Conservation (phyloP, 1,140 invertebrate species). For the Dreissena rostriformis region DNA sequence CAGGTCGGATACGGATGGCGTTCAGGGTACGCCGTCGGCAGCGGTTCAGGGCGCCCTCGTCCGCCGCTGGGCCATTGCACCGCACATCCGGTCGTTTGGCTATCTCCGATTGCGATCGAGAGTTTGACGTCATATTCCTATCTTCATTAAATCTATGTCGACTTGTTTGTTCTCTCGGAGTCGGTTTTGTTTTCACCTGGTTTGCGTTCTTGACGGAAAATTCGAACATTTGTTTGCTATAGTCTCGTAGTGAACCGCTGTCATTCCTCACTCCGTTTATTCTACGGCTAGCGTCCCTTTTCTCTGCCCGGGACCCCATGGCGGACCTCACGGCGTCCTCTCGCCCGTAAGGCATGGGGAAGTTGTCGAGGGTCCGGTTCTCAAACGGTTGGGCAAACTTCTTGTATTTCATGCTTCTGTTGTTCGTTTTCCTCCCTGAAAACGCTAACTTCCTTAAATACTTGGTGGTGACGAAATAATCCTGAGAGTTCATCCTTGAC, state of each 20-base stretch:
- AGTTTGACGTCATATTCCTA: no score
- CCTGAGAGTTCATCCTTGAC: not conserved
- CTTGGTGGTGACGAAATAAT: no score
- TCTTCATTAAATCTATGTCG: no score
- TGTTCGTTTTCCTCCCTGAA: not conserved
- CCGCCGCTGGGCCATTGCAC: slow-evolving; percentile 24
- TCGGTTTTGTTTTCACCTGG: not conserved
- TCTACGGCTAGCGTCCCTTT: not conserved
- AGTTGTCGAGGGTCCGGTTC: slow-evolving; percentile 42
- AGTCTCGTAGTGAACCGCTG: slow-evolving; percentile 40
- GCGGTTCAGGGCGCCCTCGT: slow-evolving; percentile 30
- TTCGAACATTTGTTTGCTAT: slow-evolving; percentile 51
- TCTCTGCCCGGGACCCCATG: slow-evolving; percentile 1
- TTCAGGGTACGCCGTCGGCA: slow-evolving; percentile 29
- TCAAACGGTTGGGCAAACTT: slow-evolving; percentile 45
- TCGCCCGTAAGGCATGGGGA: slow-evolving; percentile 33
- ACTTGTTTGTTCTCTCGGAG: no score
- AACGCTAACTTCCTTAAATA: no score
- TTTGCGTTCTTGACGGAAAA: slow-evolving; percentile 10
- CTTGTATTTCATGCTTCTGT: not conserved
- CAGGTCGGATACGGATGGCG: slow-evolving; percentile 7
- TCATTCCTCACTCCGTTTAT: slow-evolving; percentile 9
- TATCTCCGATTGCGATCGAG: not conserved
- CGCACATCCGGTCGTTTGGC: not conserved
- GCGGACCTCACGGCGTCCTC: slow-evolving; percentile 30